Conservation (phyloP, 2,888 invertebrate species). For the Bruchidius siliquastri region DNA sequence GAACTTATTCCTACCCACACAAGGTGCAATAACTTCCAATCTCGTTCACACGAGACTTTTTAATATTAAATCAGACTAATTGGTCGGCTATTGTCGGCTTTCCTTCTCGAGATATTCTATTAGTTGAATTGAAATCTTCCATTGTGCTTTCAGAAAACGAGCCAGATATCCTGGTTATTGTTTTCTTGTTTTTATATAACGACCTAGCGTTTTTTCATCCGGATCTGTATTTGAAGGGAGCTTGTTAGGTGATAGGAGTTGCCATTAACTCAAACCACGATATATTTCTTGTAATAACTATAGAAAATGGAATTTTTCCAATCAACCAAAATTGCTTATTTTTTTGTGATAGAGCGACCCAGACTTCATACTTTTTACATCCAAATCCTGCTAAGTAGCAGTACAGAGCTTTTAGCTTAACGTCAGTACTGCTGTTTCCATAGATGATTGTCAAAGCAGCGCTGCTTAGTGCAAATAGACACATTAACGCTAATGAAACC, state of each 20-base stretch:
- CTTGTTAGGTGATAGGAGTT: not conserved
- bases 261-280: no score
- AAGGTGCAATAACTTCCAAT: not conserved
- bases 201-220: not conserved
- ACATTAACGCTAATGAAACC: not conserved
- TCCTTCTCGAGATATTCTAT: not conserved
- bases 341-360: no score
- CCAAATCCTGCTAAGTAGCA: no score
- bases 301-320: no score
- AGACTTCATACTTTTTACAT: no score
- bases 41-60: not conserved
- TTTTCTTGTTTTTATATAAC: not conserved
- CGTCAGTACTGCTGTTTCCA: not conserved
- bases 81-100: not conserved
- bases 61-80: not conserved
- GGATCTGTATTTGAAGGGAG: not conserved
- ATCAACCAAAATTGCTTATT: no score
- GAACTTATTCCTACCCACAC: not conserved
- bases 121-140: not conserved
- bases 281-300: no score
- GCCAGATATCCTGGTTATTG: not conserved
- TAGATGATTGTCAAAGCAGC: not conserved
- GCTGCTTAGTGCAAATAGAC: not conserved
- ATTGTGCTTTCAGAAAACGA: not conserved
- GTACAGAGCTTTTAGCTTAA: no score